Conservation (phyloP, 2,113 vertebrate species). For the Cynopterus brachyotis region DNA sequence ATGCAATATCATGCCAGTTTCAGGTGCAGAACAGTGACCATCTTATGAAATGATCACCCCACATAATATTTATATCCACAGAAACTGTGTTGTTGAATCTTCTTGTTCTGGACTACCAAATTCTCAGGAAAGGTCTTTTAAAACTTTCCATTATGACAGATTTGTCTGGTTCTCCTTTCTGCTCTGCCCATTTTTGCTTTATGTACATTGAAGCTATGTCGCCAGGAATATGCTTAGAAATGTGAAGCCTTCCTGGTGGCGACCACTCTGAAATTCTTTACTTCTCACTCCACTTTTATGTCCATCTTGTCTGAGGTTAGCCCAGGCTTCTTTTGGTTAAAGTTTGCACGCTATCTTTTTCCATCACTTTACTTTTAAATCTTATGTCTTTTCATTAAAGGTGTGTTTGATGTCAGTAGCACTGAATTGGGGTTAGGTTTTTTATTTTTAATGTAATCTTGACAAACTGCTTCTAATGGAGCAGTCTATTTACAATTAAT, state of each 20-base stretch:
- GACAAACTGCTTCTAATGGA: constrained; percentile 12
- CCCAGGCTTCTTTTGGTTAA: not conserved
- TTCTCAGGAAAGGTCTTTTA: not conserved
- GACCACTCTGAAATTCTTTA: not conserved
- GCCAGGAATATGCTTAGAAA: not conserved
- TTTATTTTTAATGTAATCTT: not conserved
- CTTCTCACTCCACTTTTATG: not conserved
- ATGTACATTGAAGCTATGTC: not conserved
- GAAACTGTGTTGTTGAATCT: not conserved
- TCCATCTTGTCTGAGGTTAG: not conserved
- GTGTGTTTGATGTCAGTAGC: not conserved
- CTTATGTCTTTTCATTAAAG: not conserved
- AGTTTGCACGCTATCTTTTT: not conserved
- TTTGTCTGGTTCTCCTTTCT: not conserved
- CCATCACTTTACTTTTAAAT: not conserved
- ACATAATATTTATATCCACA: not conserved
- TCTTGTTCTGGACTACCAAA: not conserved
- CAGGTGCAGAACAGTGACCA: not conserved
- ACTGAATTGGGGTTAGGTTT: not conserved
- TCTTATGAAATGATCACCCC: not conserved
- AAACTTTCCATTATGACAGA: not conserved
- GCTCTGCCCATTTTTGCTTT: not conserved
- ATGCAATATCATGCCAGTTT: not conserved
- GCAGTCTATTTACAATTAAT: constrained; percentile 1
- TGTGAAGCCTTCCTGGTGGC: not conserved